These are phyloP conservation scores for Plagodis pulveraria DNA, from an alignment of 2,888 invertebrate genomes.

Conservation along the genomic window DNA sequence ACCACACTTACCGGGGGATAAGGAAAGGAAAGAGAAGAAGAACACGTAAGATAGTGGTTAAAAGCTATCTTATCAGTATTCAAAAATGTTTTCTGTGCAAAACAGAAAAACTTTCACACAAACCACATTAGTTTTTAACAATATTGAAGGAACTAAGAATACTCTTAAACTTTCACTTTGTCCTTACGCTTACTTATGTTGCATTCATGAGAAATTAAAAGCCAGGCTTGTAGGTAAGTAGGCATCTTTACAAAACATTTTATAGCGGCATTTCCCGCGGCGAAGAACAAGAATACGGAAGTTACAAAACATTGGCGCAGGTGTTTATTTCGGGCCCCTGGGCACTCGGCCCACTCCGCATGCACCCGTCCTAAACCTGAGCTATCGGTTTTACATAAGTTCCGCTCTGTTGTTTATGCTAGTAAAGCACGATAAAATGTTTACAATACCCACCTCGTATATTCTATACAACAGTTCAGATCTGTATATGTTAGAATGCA, in stretches of 20 bases:
- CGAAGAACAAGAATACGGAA: slow-evolving; percentile 31
- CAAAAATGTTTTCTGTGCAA: no score
- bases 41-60: no score
- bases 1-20: no score
- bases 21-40: no score
- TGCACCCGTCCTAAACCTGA: slow-evolving; percentile 52
- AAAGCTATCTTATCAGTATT: no score
- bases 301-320: slow-evolving; percentile 41
- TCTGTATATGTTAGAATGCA: slow-evolving; percentile 38
- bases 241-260: slow-evolving; percentile 23
- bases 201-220: slow-evolving; percentile 7
- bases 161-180: no score
- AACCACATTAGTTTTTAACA: no score
- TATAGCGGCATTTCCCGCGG: slow-evolving; percentile 6
- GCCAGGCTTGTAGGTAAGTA: slow-evolving; percentile 5
- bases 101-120: no score
- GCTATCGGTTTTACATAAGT: slow-evolving; percentile 66
- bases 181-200: no score
- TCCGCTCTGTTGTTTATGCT: slow-evolving; percentile 53
- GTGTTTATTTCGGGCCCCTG: slow-evolving; percentile 47
- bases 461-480: slow-evolving; percentile 30
- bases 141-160: no score
- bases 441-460: slow-evolving; percentile 37
- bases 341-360: slow-evolving; percentile 39
- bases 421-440: slow-evolving; percentile 38